phyloP scores from a whole-genome alignment of 2,797 vertebrate species.

The Rhodeus uyekii region DNA sequence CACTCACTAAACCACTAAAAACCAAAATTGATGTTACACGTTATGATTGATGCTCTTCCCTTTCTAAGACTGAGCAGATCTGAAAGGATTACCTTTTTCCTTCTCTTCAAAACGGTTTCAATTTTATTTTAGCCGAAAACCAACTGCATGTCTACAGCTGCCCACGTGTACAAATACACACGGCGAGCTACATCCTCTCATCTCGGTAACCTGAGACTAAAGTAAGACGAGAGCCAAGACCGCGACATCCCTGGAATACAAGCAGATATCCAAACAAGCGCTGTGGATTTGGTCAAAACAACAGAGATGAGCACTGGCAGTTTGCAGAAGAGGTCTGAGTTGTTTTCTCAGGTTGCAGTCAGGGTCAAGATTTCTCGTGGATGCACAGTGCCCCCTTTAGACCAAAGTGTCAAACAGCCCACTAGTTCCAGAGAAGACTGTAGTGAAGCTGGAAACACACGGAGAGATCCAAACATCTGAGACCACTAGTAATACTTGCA shows the following conservation, averaged over 20 bases:
- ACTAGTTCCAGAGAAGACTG: not conserved
- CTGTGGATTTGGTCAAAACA: constrained; percentile 41
- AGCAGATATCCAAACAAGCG: constrained; percentile 44
- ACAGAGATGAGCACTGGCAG: constrained; percentile 25
- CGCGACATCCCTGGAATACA: constrained; percentile 29
- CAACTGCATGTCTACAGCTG: not conserved
- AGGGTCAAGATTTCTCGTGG: constrained; percentile 55
- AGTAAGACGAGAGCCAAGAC: constrained; percentile 35
- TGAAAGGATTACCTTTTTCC: not conserved
- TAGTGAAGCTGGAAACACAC: not conserved
- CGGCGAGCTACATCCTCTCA: constrained; percentile 42
- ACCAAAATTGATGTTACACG: not conserved
- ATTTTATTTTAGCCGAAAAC: not conserved
- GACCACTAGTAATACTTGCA: not conserved
- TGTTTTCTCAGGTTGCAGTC: constrained; percentile 26
- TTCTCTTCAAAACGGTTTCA: not conserved
- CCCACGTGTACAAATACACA: constrained; percentile 9
- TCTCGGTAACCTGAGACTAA: constrained; percentile 48
- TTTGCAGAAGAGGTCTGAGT: constrained; percentile 13
- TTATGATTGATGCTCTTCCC: not conserved
- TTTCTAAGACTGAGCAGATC: not conserved
- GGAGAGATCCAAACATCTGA: not conserved
- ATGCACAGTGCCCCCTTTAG: constrained; percentile 82
- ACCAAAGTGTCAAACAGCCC: constrained; percentile 30
- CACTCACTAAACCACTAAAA: not conserved